Evolutionary conservation across 1,140 invertebrate species (phyloP).

Genomic region (Drosophila sechellia): DNA sequence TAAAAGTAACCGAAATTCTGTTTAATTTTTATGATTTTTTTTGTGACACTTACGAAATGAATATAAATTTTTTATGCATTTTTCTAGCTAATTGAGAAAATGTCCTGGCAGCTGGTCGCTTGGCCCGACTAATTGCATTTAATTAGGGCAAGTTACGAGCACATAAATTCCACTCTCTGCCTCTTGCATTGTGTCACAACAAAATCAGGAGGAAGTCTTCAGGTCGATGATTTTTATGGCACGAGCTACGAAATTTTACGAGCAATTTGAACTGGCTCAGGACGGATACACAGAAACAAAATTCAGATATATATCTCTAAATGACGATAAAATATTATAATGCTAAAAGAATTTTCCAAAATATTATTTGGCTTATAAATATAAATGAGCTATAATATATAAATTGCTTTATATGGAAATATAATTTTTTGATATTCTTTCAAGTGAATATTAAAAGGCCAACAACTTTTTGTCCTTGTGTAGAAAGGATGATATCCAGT

Average conservation of each 20-base stretch:
- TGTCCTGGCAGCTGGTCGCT: conserved; percentile 48
- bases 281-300: conserved; percentile 9
- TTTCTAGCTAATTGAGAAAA: conserved; percentile 54
- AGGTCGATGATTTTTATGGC: conserved; percentile 53
- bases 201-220: conserved; percentile 31
- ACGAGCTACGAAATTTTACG: conserved; percentile 44
- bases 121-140: conserved; percentile 54
- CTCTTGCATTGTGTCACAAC: conserved; percentile 55
- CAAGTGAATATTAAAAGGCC: not conserved
- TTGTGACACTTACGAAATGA: conserved; percentile 59
- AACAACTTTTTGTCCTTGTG: not conserved
- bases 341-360: not conserved
- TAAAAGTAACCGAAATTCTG: conserved; percentile 45
- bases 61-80: conserved; percentile 61
- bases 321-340: not conserved
- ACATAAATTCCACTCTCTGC: conserved; percentile 34
- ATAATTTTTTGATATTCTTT: no score
- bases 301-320: not conserved
- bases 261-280: conserved; percentile 39
- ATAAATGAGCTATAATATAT: no score
- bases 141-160: conserved; percentile 58
- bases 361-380: no score
- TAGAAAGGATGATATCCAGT: conserved; percentile 19
- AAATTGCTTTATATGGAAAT: no score
- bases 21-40: conserved; percentile 49